A percentile compares a stretch with the other conserved stretches of the same genome.
Evolutionary conservation across 2,797 vertebrate genomes (phyloP).

Genomic region (Tangara arthus): DNA sequence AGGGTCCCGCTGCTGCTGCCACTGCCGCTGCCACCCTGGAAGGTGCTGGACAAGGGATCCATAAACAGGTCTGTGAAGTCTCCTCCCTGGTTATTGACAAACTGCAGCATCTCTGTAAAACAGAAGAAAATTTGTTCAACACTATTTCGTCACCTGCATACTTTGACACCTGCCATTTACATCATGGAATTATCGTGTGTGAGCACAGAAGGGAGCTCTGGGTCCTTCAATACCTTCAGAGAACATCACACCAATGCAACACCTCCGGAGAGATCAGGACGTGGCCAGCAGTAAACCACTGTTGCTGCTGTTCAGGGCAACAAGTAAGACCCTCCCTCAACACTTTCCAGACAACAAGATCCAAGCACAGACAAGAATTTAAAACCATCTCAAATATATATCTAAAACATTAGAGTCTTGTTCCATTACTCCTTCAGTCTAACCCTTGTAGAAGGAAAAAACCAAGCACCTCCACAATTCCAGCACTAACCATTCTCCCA

Average conservation of each 20-base stretch:
- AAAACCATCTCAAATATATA: not conserved
- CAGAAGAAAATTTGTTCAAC: not conserved
- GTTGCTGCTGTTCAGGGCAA: not conserved
- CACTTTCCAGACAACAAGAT: not conserved
- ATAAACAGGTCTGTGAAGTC: slow-evolving; percentile 94
- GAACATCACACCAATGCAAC: not conserved
- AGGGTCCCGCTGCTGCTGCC: not conserved
- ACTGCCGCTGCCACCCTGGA: not conserved
- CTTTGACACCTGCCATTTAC: not conserved
- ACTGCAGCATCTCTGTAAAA: slow-evolving; percentile 94
- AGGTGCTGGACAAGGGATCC: slow-evolving; percentile 81
- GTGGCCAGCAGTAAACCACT: accelerated
- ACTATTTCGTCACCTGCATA: accelerated
- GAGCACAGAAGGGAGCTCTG: not conserved
- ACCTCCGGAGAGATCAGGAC: not conserved
- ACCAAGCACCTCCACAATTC: not conserved
- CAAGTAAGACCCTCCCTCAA: not conserved
- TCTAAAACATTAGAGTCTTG: not conserved
- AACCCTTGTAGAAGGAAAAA: not conserved
- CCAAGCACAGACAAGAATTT: not conserved
- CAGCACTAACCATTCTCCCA: not conserved
- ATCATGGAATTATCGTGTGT: accelerated
- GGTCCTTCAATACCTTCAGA: not conserved
- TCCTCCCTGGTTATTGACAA: slow-evolving; percentile 94
- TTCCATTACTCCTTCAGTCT: not conserved